A percentile compares a stretch with the other conserved stretches of the same genome.
Evolutionary conservation across 2,888 invertebrate genomes (phyloP).

Genomic region (Phyto melanocephala): DNA sequence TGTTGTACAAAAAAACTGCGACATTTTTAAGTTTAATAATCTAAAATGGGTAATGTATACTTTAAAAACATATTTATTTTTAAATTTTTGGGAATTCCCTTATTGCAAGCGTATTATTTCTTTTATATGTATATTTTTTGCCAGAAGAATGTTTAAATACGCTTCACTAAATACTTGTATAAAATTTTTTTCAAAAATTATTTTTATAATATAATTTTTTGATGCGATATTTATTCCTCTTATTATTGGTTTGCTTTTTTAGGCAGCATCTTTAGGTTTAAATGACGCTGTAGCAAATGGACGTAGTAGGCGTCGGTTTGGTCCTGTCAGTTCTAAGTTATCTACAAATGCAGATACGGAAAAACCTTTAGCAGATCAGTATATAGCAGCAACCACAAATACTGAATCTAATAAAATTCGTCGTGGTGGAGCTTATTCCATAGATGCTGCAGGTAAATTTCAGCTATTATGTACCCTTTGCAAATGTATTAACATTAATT

Average conservation of each 20-base stretch:
- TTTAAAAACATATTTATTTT: no score
- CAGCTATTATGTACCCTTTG: neutral
- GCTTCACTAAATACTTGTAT: no score
- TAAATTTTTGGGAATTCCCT: no score
- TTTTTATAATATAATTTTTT: no score
- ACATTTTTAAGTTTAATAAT: no score
- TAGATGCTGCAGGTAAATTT: slow-evolving; percentile 53
- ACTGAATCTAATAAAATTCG: slow-evolving; percentile 69
- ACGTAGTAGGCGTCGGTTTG: slow-evolving; percentile 69
- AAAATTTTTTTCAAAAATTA: no score
- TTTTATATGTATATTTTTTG: no score
- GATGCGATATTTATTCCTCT: no score
- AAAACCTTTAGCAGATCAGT: slow-evolving; percentile 72
- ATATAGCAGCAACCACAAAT: slow-evolving; percentile 73
- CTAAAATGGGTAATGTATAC: no score
- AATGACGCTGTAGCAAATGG: slow-evolving; percentile 64
- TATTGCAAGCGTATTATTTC: no score
- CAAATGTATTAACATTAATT: neutral
- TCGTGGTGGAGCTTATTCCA: slow-evolving; percentile 67
- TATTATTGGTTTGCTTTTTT: neutral
- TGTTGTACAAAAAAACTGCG: no score
- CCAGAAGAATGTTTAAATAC: no score
- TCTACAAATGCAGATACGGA: slow-evolving; percentile 69
- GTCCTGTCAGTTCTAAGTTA: slow-evolving; percentile 67
- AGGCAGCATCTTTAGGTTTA: slow-evolving; percentile 47